phyloP scores from a whole-genome alignment of 1,140 invertebrate genomes.

The Teleogryllus occipitalis region DNA sequence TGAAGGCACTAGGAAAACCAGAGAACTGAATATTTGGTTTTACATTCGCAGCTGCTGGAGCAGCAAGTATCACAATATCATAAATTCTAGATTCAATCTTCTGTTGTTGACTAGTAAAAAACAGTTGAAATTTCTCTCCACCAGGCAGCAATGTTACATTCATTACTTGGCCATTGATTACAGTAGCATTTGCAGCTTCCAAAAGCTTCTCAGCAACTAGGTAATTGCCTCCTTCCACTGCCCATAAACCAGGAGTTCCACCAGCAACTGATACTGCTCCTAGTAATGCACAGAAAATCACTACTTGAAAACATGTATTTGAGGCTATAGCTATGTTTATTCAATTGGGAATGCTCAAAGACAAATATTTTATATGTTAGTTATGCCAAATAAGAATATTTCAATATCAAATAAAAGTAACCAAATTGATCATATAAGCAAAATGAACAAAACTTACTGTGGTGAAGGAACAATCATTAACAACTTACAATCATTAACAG shows the following conservation, averaged over 20 bases:
- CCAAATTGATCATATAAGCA: too few relatives aligned
- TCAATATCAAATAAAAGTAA: too few relatives aligned
- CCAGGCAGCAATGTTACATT: conserved; percentile 25
- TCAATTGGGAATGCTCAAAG: too few relatives aligned
- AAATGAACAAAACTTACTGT: too few relatives aligned
- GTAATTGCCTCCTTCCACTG: conserved; percentile 55
- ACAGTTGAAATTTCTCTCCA: conserved; percentile 17
- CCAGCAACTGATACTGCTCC: conserved; percentile 49
- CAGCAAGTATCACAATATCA: conserved; percentile 52
- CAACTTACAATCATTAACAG: too few relatives aligned
- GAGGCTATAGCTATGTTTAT: background rate
- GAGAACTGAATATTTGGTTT: conserved; percentile 32
- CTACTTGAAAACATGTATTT: conserved; percentile 16
- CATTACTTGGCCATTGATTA: conserved; percentile 35
- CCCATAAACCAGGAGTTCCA: conserved; percentile 45
- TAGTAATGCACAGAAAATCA: conserved; percentile 16
- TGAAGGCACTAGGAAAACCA: conserved; percentile 30
- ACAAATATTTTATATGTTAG: too few relatives aligned
- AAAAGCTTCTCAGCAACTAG: conserved; percentile 41
- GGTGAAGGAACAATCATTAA: too few relatives aligned
- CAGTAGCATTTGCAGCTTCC: conserved; percentile 35
- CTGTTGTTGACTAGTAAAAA: background rate
- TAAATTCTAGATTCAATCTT: conserved; percentile 32
- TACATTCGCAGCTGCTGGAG: conserved; percentile 43
- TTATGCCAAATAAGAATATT: too few relatives aligned